These are phyloP conservation scores for Cercocebus atys DNA, from an alignment of 2,113 vertebrate species.

Conservation along the genomic window DNA sequence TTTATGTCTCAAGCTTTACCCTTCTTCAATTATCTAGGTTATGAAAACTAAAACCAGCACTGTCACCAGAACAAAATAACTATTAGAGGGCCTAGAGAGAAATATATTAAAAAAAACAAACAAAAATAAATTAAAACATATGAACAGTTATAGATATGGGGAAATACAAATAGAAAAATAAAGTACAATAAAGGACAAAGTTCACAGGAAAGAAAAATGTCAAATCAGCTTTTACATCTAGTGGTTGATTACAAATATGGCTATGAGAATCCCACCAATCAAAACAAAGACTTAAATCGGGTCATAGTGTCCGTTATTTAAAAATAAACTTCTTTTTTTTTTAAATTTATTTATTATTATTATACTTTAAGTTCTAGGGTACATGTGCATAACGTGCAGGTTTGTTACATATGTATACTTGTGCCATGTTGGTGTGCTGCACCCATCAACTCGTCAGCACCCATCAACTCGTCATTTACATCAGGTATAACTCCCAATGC, in stretches of 20 bases:
- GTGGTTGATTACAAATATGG: background rate
- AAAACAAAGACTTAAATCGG: background rate
- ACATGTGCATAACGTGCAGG: too few species aligned
- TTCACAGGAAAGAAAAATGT: background rate
- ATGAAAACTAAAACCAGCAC: background rate
- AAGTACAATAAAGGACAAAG: background rate
- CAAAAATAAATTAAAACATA: background rate
- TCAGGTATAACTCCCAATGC: too few species aligned
- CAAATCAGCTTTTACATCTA: background rate
- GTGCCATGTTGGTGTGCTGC: too few species aligned
- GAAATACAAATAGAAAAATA: background rate
- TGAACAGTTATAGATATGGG: background rate
- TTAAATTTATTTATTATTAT: too few species aligned
- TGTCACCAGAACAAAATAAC: background rate
- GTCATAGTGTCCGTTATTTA: background rate
- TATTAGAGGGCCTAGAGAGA: background rate
- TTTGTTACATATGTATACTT: too few species aligned
- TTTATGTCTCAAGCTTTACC: background rate
- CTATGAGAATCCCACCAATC: background rate
- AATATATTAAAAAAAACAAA: background rate
- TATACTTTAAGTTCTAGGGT: too few species aligned
- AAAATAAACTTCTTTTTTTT: background rate
- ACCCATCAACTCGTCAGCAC: too few species aligned
- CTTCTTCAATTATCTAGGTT: background rate
- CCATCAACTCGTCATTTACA: too few species aligned